A percentile compares a stretch with the other conserved stretches of the same genome.
phyloP scores from a whole-genome alignment of 1,140 invertebrate species.

The Drosophila ercepeae region DNA sequence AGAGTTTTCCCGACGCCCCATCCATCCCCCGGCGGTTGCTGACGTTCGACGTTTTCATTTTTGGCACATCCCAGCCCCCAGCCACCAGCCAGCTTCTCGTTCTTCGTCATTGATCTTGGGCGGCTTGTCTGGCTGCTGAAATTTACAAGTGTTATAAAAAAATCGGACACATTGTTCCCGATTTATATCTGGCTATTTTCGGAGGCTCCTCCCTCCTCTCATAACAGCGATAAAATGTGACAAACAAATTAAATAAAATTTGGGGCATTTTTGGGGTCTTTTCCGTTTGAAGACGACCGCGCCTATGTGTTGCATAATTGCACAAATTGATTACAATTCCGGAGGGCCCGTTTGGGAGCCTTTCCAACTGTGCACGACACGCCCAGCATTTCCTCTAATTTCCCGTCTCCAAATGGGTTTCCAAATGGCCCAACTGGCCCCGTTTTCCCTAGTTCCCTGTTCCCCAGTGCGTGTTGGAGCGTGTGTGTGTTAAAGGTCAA shows the following conservation, averaged over 20 bases:
- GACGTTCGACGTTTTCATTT: constrained; percentile 13
- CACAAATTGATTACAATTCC: constrained; percentile 71
- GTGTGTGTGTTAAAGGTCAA: constrained; percentile 61
- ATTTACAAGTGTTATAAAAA: constrained; percentile 61
- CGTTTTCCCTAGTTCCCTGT: not conserved
- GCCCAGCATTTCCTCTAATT: constrained; percentile 62
- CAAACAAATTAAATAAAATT: constrained; percentile 47
- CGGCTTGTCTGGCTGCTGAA: constrained; percentile 33
- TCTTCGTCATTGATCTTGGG: constrained; percentile 47
- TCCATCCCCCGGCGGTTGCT: not conserved
- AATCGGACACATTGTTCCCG: constrained; percentile 55
- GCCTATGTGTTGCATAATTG: constrained; percentile 66
- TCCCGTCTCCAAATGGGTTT: constrained; percentile 65
- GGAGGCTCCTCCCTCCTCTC: constrained; percentile 8
- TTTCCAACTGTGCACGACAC: constrained; percentile 26
- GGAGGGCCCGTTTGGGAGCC: not conserved
- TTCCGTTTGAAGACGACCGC: constrained; percentile 9
- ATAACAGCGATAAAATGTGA: constrained; percentile 16
- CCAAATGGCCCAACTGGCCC: constrained; percentile 37
- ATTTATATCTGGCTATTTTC: constrained; percentile 38
- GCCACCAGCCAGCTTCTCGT: constrained; percentile 25
- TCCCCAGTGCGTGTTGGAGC: not conserved
- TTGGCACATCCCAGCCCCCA: constrained; percentile 40
- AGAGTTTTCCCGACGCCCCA: not conserved
- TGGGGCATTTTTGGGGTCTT: constrained; percentile 12